phyloP scores from a whole-genome alignment of 2,888 invertebrate species.

The Pammene fasciana region DNA sequence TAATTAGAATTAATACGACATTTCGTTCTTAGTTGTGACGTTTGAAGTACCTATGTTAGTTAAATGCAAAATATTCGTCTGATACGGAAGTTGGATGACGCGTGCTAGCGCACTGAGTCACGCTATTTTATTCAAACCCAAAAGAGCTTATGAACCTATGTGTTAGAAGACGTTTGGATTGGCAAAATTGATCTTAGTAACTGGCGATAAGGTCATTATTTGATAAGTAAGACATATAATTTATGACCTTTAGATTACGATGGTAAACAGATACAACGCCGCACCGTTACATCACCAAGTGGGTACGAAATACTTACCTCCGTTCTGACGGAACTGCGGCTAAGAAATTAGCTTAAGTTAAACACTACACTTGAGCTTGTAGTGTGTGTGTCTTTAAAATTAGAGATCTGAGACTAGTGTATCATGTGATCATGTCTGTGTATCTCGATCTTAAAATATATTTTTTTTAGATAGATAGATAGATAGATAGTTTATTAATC shows the following conservation, averaged over 20 bases:
- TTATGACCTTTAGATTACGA: neutral
- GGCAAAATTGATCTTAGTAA: neutral
- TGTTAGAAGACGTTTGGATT: neutral
- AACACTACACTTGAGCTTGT: neutral
- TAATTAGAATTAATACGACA: too few species aligned
- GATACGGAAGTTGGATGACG: slow-evolving; percentile 33
- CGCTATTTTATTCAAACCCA: slow-evolving; percentile 8
- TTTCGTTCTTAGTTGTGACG: too few species aligned
- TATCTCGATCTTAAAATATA: too few species aligned
- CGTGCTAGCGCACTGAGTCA: slow-evolving; percentile 47
- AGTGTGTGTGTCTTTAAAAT: too few species aligned
- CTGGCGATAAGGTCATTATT: neutral
- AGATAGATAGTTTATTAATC: too few species aligned
- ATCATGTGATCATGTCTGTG: too few species aligned
- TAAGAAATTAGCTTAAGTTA: neutral
- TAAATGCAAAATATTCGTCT: slow-evolving; percentile 18
- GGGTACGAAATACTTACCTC: slow-evolving; percentile 25
- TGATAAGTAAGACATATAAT: neutral
- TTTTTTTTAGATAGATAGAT: too few species aligned
- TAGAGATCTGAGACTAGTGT: too few species aligned
- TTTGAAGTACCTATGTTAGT: neutral
- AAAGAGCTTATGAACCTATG: neutral
- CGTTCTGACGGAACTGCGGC: neutral
- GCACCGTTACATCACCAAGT: slow-evolving; percentile 45
- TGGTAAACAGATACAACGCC: slow-evolving; percentile 14